Conservation (phyloP, 2,888 invertebrate species). For the Eupelmus urozonus region DNA sequence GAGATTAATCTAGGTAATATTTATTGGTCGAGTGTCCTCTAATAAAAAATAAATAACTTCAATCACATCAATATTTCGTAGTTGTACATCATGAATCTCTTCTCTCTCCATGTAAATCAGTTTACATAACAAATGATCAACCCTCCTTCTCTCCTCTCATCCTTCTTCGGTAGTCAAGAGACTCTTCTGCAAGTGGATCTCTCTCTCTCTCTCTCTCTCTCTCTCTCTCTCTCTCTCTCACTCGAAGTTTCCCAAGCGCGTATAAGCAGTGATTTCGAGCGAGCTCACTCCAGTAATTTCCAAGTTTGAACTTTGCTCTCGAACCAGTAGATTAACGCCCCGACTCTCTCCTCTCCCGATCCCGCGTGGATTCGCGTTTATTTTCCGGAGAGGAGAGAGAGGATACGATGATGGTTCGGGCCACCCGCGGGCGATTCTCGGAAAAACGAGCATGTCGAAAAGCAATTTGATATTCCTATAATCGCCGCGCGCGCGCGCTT, state of each 20-base stretch:
- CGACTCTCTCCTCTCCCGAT: neutral
- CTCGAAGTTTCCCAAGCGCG: constrained; percentile 47
- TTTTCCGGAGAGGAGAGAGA: constrained; percentile 17
- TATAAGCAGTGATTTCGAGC: constrained; percentile 54
- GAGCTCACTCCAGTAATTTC: constrained; percentile 52
- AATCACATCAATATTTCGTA: neutral
- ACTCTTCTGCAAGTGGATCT: constrained; percentile 43
- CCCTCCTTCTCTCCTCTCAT: constrained; percentile 21
- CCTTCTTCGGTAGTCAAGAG: constrained; percentile 27
- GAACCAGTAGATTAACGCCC: constrained; percentile 49
- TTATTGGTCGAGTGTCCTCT: no score
- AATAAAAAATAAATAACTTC: no score
- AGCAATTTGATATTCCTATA: constrained; percentile 33
- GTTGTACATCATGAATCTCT: no score
- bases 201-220: constrained; percentile 46
- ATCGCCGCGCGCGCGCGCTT: neutral
- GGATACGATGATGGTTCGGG: constrained; percentile 18
- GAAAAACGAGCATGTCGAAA: constrained; percentile 17
- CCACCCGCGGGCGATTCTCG: neutral
- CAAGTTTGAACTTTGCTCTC: constrained; percentile 54
- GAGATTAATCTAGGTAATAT: no score
- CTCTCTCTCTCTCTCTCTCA: constrained; percentile 46
- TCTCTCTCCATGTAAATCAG: constrained; percentile 2
- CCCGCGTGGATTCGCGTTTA: constrained; percentile 48
- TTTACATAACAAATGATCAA: no score